Base-by-base conservation (phyloP, 2,113 vertebrate genomes). In the Hipposideros armiger region DNA sequence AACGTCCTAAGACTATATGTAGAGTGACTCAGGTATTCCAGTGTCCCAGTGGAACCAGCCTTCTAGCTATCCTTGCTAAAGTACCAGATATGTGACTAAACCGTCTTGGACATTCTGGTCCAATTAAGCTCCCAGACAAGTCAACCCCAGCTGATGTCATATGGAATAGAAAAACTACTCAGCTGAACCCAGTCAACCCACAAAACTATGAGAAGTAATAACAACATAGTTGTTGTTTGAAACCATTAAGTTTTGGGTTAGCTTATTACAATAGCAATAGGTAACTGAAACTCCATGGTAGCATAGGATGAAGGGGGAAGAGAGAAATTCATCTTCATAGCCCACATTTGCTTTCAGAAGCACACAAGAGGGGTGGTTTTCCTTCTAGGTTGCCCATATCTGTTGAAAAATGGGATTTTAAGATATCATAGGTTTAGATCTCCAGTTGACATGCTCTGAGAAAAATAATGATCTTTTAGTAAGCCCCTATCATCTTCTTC, bases 251-350 rank as follows among this genome's bases (percentile, higher is more conserved):
- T 60, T 88, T 95, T 45, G 30, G 7, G 32, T 76, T 87, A 36
- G 22, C 36, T 96, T 76, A 54, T 64, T 45, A 42, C 11, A 40
- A n/a, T 78, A 76, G 15, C 1, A 67, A 42, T 9, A 54, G 30
- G 24, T 47, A 87, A 64, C 36, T 32, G 2, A 67, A 73, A 74
- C 4, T 32, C 22, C 3, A 99, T 99, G 60, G 99, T 99, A 47
- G 99, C 99, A 0, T 99, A 99, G 14, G 98, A 98, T 30, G 99
- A 99, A 22, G 99, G 98, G 4, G 98, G 98, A 91, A 99, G 98
- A 7, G 99, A 99, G 97, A 99, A 99, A 91, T 99, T 99, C 98
- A 99, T 99, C 96, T 98, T 98, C 22, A 99, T 96, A 69, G 98
- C 98, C 19, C 97, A 97, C 98, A 98, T 98, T 99, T 99, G 84